Base-by-base conservation (phyloP, 2,113 vertebrate genomes). In the Toxostoma redivivum region DNA sequence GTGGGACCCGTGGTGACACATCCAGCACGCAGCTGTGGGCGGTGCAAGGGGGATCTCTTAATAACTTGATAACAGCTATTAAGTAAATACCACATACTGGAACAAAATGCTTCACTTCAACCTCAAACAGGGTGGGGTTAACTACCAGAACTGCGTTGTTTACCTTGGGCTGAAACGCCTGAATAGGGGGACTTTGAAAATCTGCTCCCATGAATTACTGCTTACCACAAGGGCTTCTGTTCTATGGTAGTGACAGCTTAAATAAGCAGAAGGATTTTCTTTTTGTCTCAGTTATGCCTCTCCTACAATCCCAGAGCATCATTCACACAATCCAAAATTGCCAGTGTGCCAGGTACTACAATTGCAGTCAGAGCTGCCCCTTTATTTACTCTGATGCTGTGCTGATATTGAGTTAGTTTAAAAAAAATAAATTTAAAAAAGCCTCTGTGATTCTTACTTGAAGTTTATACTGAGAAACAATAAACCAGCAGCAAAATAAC, bases 1-100 rank as follows among this genome's bases (percentile, higher is more conserved):
- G 30, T 27, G 86, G 91, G 58, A 40, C 80, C 1, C 0, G 3
- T 66, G 81, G 70, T 86, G 94, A 85, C 74, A 65, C 81, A 76
- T 60, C 28, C 81, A 80, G 78, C 37, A 21, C 44, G 6, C 81
- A 51, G 37, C 84, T 82, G n/a, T 20, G 66, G 78, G 79, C 1
- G 40, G 74, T 69, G 77, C 56, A 73, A 73, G 80, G 74, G 77
- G 80, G 23, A 92, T 51, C 92, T 93, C 66, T 28, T 72, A 81
- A 93, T 53, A 82, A 57, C 92, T n/a, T 82, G 93, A 96, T 96
- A 96, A 93, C 81, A 74, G 71, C 82, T 90, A 76, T 93, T 96
- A 72, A 73, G 90, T 88, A 95, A 96, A 96, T 69, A 88, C 45
- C 90, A 61, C 71, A 74, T 4, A 38, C 85, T 86, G 86, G 67